Evolutionary conservation across 2,797 vertebrate genomes (phyloP), one percentile per base, ranked within the genome.

Genomic region (Manis javanica): DNA sequence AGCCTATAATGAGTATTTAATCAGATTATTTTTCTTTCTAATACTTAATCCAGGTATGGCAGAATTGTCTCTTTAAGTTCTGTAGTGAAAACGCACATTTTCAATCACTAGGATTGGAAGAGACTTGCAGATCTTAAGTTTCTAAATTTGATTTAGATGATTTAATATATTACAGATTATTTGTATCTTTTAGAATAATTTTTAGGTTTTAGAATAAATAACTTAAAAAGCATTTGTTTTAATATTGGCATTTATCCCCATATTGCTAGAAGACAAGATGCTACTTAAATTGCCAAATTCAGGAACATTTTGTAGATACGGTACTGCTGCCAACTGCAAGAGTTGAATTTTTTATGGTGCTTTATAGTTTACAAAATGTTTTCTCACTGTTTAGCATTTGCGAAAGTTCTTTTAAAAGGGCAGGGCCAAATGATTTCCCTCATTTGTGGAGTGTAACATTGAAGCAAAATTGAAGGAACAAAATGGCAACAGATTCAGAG

Each of bases 1-100:
- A 98, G 98, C 98, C 98, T 98, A 98, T 98, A 98, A 98, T 98
- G 98, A 98, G 98, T 98, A 97, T 99, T 99, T 99, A 99, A 99
- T 99, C 98, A 98, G 99, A 98, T 99, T 99, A 99, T 98, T 85
- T 89, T 95, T 98, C 98, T 59, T 74, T 61, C 96, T 97, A 98
- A 97, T 79, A 34, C 26, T 53, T 53, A 39, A 46, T 79, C 97
- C 97, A 98, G 98, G 98, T 98, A 98, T 97, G 98, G 98, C 97
- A 98, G 98, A 97, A 93, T 88, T 18, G 85, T 95, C 53, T 89
- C 34, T 90, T 95, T 79, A 94, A 49, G 39, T 71, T 92, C 55
- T 95, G 1, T 78, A 94, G 87, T 61, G 15, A 96, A 88, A 53
- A 91, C 24, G 83, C 5, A 83, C 86, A 13, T 49, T 94, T 97